phyloP scores from a whole-genome alignment of 2,888 invertebrate genomes.

The Loripinus fragilis region DNA sequence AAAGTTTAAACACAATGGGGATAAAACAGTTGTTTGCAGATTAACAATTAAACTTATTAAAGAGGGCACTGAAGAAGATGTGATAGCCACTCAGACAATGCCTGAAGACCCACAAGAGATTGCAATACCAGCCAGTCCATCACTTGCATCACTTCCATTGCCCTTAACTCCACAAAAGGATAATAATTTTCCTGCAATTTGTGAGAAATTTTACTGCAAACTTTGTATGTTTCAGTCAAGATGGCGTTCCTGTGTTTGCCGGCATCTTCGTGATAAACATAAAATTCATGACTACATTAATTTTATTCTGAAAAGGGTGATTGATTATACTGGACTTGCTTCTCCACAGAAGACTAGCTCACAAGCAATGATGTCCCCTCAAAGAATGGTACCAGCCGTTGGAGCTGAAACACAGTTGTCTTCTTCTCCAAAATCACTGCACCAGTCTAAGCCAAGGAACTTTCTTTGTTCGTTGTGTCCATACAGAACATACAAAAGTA shows the following conservation, averaged over 20 bases:
- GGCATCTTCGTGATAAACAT: conserved; percentile 74
- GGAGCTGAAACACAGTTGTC: not conserved
- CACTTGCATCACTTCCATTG: not conserved
- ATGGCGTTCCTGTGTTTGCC: conserved; percentile 67
- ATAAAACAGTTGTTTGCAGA: conserved; percentile 64
- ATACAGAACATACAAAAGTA: conserved; percentile 84
- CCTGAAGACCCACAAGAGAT: conserved; percentile 25
- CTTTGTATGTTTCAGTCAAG: conserved; percentile 70
- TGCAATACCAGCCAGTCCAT: not conserved
- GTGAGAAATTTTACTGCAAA: conserved; percentile 67
- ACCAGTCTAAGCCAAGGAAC: conserved; percentile 55
- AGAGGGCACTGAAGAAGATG: conserved; percentile 50
- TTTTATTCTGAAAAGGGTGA: conserved; percentile 38
- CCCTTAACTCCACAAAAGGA: not conserved
- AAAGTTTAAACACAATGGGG: conserved; percentile 65
- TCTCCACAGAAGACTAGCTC: not conserved
- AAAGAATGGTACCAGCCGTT: not conserved
- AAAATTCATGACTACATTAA: conserved; percentile 66
- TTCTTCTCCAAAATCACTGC: not conserved
- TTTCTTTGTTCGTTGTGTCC: conserved; percentile 89
- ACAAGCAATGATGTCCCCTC: not conserved
- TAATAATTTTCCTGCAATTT: not conserved
- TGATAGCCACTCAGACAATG: conserved; percentile 31
- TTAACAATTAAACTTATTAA: conserved; percentile 65
- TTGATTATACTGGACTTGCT: not conserved